phyloP scores from a whole-genome alignment of 2,113 vertebrate genomes.

The Bombycilla garrulus region DNA sequence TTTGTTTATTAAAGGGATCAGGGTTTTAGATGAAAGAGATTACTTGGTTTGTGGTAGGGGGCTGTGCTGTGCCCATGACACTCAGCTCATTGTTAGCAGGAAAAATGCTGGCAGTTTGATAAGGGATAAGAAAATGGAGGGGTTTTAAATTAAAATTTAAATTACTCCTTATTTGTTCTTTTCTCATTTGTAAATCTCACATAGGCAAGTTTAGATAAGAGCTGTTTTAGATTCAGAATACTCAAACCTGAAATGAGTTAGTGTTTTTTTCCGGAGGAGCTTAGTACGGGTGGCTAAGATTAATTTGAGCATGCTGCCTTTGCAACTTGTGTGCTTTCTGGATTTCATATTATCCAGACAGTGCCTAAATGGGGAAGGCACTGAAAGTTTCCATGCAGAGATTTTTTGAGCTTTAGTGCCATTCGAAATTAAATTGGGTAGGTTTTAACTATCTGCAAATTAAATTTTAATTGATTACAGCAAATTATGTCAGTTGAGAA shows the following conservation, averaged over 20 bases:
- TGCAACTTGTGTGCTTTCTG: conserved; percentile 54
- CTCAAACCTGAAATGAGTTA: conserved; percentile 53
- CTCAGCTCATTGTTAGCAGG: conserved; percentile 76
- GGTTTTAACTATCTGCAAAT: conserved; percentile 13
- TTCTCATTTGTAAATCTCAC: conserved; percentile 77
- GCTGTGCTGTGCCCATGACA: conserved; percentile 71
- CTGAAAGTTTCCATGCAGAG: conserved; percentile 10
- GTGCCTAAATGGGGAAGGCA: background rate
- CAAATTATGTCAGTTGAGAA: background rate
- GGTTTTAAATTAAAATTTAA: conserved; percentile 84
- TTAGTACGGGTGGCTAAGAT: conserved; percentile 2
- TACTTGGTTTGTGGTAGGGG: conserved; percentile 76
- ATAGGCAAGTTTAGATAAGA: conserved; percentile 76
- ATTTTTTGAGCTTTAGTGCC: background rate
- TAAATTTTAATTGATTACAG: conserved; percentile 37
- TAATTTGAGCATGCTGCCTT: background rate
- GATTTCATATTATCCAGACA: conserved; percentile 29
- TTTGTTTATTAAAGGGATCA: conserved; percentile 89
- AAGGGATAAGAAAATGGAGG: conserved; percentile 80
- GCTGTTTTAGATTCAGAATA: conserved; percentile 67
- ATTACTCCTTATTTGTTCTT: conserved; percentile 80
- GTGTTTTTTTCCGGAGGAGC: conserved; percentile 20
- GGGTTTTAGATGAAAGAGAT: conserved; percentile 83
- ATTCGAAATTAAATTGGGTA: background rate
- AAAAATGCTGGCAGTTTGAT: conserved; percentile 82